Percentiles rank a stretch among this genome's conserved stretches.
These are phyloP conservation scores for Choloepus hoffmanni DNA, from an alignment of 2,113 vertebrate species.

Conservation along the genomic window DNA sequence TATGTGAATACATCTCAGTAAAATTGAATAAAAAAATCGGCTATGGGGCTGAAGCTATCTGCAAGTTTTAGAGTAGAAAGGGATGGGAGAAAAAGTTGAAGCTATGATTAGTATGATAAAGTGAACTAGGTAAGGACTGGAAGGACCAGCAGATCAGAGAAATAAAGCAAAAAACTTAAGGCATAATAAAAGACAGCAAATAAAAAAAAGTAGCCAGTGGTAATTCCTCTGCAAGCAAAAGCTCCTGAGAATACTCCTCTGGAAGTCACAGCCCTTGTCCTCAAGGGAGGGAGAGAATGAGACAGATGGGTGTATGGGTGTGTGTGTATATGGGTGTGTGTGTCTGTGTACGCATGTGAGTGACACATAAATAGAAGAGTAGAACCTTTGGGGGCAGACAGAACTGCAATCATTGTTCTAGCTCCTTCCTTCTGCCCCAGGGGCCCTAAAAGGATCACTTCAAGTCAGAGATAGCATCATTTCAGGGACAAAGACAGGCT, in stretches of 20 bases:
- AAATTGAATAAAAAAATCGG: too few species aligned
- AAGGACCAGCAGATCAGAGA: neutral
- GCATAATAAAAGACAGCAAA: neutral
- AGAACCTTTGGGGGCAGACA: neutral
- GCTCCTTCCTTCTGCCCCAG: conserved; percentile 7
- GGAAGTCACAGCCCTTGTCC: conserved; percentile 19
- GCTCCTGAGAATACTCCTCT: neutral
- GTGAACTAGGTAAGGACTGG: neutral
- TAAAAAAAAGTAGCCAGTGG: conserved; percentile 46
- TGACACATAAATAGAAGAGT: neutral
- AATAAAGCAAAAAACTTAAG: conserved; percentile 28
- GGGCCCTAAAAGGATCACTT: conserved; percentile 25
- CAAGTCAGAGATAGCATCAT: conserved; percentile 21
- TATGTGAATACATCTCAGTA: too few species aligned
- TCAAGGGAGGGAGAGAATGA: conserved; percentile 22
- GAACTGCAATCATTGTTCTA: conserved; percentile 24
- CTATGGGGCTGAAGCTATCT: neutral
- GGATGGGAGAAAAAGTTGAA: neutral
- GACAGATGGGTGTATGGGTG: neutral
- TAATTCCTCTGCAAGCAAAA: conserved; percentile 43
- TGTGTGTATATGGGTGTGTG: too few species aligned
- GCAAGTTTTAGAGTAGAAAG: conserved; percentile 1
- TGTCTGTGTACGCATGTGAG: neutral
- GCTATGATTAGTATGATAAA: neutral
- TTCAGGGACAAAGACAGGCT: conserved; percentile 50